Evolutionary conservation across 1,140 invertebrate species (phyloP).

Genomic region (Drosophila melanogaster): DNA sequence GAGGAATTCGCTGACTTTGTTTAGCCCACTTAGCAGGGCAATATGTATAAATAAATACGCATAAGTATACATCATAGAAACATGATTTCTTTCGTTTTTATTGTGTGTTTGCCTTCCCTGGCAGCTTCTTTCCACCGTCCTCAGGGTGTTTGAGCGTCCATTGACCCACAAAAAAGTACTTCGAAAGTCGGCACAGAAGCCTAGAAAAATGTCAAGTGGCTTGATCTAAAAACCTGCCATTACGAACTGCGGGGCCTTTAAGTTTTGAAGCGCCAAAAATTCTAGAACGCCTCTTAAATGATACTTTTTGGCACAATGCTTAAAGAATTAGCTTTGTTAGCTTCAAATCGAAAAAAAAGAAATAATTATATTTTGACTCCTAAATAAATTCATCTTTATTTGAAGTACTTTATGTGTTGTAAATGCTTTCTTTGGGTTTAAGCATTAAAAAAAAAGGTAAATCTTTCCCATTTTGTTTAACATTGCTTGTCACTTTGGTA

Average conservation of each 20-base stretch:
- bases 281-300: neutral
- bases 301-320: neutral
- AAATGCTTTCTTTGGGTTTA: too few species aligned
- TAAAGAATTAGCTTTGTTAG: too few species aligned
- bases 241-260: slow-evolving; percentile 21
- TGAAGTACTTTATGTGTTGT: too few species aligned
- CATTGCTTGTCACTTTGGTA: too few species aligned
- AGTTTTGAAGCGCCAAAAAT: slow-evolving; percentile 7
- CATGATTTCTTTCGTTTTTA: slow-evolving; percentile 32
- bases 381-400: neutral
- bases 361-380: neutral
- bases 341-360: too few species aligned
- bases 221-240: slow-evolving; percentile 51
- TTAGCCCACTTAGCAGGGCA: slow-evolving; percentile 48
- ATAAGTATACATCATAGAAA: slow-evolving; percentile 47
- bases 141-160: slow-evolving; percentile 33
- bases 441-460: too few species aligned
- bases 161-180: slow-evolving; percentile 61
- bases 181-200: slow-evolving; percentile 3
- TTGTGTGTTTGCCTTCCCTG: slow-evolving; percentile 30
- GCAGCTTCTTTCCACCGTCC: slow-evolving; percentile 5
- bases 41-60: slow-evolving; percentile 43
- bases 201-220: slow-evolving; percentile 22
- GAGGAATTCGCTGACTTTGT: slow-evolving; percentile 39
- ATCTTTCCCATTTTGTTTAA: too few species aligned